Conservation (phyloP, 2,888 invertebrate species). For the Tuberolachnus salignus region DNA sequence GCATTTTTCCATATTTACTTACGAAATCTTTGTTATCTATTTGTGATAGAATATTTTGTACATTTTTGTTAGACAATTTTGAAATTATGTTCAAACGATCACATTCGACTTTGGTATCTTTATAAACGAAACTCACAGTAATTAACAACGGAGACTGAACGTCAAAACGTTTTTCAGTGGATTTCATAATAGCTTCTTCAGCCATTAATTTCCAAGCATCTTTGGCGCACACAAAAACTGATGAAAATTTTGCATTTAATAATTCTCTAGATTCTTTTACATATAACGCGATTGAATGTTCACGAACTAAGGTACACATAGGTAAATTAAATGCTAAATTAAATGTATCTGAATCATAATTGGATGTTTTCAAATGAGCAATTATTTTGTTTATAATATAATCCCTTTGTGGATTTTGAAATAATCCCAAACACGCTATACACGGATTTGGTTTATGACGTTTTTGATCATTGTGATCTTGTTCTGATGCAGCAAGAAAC, state of each 20-base stretch:
- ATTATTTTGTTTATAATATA: conserved; percentile 60
- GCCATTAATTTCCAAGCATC: conserved; percentile 81
- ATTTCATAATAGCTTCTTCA: conserved; percentile 68
- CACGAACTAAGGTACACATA: conserved; percentile 71
- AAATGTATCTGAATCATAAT: conserved; percentile 72
- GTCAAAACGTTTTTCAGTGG: conserved; percentile 67
- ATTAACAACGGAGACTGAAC: conserved; percentile 69
- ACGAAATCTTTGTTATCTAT: conserved; percentile 56
- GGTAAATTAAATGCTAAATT: conserved; percentile 77
- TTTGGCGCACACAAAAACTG: conserved; percentile 65
- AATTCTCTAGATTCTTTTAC: conserved; percentile 67
- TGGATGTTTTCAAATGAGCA: conserved; percentile 60
- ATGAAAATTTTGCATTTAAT: conserved; percentile 60
- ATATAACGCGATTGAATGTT: conserved; percentile 70
- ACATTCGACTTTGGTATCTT: conserved; percentile 68
- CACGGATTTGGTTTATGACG: conserved; percentile 68
- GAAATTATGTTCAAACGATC: conserved; percentile 59
- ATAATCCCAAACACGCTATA: conserved; percentile 74
- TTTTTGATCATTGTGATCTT: conserved; percentile 61
- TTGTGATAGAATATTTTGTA: conserved; percentile 46
- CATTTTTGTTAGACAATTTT: conserved; percentile 38
- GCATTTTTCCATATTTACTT: conserved; percentile 38
- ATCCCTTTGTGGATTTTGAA: conserved; percentile 68
- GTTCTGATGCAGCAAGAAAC: conserved; percentile 32
- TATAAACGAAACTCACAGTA: conserved; percentile 68